Evolutionary conservation across 2,888 invertebrate genomes (phyloP), one percentile per base, ranked within the genome.

Genomic region (Leucoma salicis): DNA sequence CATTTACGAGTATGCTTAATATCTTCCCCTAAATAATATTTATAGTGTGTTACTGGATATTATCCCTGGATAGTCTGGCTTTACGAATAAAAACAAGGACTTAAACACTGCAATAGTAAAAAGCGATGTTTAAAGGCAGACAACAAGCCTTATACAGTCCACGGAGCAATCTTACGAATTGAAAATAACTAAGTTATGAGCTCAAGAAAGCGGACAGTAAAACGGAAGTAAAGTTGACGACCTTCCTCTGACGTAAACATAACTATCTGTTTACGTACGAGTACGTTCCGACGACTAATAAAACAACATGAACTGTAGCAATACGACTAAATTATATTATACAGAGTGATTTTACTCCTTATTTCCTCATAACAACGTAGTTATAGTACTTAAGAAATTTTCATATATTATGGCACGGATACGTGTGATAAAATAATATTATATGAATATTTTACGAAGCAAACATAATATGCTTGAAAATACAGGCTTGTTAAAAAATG

Each of bases 211-310:
- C 61, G 60, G 53, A 42, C 61, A 55, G 45, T 51, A 57, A 57
- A 72, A 61, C 70, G 70, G 72, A 70, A 71, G 67, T 66, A 46
- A 55, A 64, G 62, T 55, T 44, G 66, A 49, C 53, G 66, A 69
- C 71, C 71, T 71, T 72, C 57, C 64, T 52, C 52, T 49, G 44
- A 29, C 32, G 53, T 57, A 53, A 54, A 58, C 63, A 60, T 49
- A 55, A 46, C 38, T 46, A 49, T 56, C 38, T 50, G 49, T 49
- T 35, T 57, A 62, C 52, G 45, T 51, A 50, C 43, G 39, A 51
- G 45, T 51, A 50, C 43, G 39, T 33, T 39, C 45, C 32, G 21
- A 40, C 51, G 31, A 39, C 51, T 49, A 58, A 63, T 67, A 61
- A 66, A 65, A 47, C 46, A 42, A 52, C 54, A 59, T 61, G 48